Evolutionary conservation across 2,113 vertebrate species (phyloP), one percentile per base, ranked within the genome.

Genomic region (Onychostruthus taczanowskii): DNA sequence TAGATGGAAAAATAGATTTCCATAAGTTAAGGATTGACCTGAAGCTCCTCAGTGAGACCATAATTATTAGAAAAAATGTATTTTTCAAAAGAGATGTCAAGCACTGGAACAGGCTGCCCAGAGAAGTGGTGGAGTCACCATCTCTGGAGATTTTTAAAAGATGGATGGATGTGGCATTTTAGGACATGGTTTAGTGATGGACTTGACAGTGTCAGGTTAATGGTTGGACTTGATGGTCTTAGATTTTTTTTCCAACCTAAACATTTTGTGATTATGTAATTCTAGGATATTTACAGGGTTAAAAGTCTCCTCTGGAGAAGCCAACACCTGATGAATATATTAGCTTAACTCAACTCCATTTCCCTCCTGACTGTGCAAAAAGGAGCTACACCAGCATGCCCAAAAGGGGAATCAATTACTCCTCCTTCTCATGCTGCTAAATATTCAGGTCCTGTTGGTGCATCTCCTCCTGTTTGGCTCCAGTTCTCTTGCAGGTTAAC

Each of bases 291-390:
- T 37, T 78, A 75, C 22, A 62, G 49, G 47, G 74, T 91, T 94
- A 91, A 91, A 95, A 90, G 41, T 62, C 63, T 73, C 78, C 23
- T 74, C 2, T 0, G 21, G 35, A 84, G 17, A 86, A 86, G 50
- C 52, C 86, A 94, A 74, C 47, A 92, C 73, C 39, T 93, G 90
- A 96, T 55, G 64, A 94, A 93, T 88, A 56, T 43, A 85, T 85
- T 72, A 68, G 24, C 11, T 69, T 58, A 79, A 67, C 46, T 85
- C 47, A 87, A 82, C 55, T 81, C 39, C 52, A 39, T 80, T 81
- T 72, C 68, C 56, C 67, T 84, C 62, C 77, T 61, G 68, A 88
- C 63, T 90, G 55, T 70, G 78, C 67, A 73, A 85, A 87, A 70
- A 46, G 62, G 26, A 91, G 37, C 37, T 84, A 69, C 84, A 74